Evolutionary conservation across 2,888 invertebrate genomes (phyloP).

Genomic region (Apamea crenata): DNA sequence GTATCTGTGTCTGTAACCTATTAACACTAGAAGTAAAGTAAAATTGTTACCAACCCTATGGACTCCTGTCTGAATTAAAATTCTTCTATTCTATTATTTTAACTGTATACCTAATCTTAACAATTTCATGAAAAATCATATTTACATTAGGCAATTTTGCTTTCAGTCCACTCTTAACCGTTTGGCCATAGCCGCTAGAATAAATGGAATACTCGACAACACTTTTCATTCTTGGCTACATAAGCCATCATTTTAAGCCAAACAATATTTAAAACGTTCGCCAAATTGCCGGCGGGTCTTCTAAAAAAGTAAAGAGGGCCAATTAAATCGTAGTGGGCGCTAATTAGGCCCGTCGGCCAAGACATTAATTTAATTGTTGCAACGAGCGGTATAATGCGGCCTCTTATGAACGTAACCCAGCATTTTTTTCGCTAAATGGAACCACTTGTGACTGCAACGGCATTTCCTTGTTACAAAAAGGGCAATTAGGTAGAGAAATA

Average conservation of each 20-base stretch:
- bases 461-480: slow-evolving; percentile 55
- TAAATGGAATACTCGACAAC: slow-evolving; percentile 26
- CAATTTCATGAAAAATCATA: background rate
- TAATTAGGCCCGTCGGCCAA: slow-evolving; percentile 65
- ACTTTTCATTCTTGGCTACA: slow-evolving; percentile 47
- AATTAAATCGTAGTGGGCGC: slow-evolving; percentile 67
- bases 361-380: slow-evolving; percentile 69
- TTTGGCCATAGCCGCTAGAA: background rate
- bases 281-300: slow-evolving; percentile 51
- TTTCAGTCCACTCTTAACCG: background rate
- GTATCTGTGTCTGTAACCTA: too few species aligned
- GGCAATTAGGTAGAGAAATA: slow-evolving; percentile 61
- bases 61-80: too few species aligned
- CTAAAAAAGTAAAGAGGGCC: slow-evolving; percentile 61
- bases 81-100: too few species aligned
- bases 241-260: slow-evolving; percentile 52
- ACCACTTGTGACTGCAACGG: slow-evolving; percentile 62
- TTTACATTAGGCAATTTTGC: background rate
- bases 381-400: slow-evolving; percentile 52
- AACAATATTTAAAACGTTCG: slow-evolving; percentile 59
- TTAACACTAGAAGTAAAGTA: too few species aligned
- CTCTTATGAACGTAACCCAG: slow-evolving; percentile 60
- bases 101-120: too few species aligned
- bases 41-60: too few species aligned
- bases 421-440: slow-evolving; percentile 66